Conservation (phyloP, 1,140 invertebrate species). For the Drosophila sulfurigaster region DNA sequence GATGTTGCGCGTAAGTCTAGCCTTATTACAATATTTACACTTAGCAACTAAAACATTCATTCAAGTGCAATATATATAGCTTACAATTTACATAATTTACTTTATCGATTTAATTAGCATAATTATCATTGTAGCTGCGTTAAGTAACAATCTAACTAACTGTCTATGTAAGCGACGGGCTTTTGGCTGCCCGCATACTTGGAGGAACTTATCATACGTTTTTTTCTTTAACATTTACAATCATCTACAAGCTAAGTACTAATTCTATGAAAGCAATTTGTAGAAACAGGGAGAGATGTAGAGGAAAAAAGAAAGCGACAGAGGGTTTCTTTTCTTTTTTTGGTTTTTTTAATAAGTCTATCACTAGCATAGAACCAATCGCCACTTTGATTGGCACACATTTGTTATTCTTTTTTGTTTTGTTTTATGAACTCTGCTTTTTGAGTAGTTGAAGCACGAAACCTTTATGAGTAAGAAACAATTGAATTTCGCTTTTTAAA, state of each 20-base stretch:
- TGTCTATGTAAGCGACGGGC: conserved; percentile 41
- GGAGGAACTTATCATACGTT: conserved; percentile 81
- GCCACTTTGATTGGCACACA: conserved; percentile 18
- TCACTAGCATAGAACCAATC: conserved; percentile 73
- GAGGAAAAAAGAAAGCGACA: not conserved
- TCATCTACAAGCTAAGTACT: conserved; percentile 51
- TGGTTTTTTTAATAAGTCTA: conserved; percentile 59
- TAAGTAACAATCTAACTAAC: conserved; percentile 19
- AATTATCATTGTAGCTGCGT: conserved; percentile 21
- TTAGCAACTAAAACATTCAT: conserved; percentile 22
- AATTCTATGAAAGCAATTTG: conserved; percentile 48
- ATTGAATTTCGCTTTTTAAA: conserved; percentile 28
- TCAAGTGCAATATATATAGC: conserved; percentile 10
- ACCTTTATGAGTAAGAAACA: conserved; percentile 51
- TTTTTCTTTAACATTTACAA: conserved; percentile 68
- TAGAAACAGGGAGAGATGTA: not conserved
- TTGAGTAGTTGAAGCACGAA: conserved; percentile 54
- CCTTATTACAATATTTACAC: conserved; percentile 45
- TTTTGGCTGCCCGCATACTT: conserved; percentile 62
- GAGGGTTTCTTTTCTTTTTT: not conserved
- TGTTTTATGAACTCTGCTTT: conserved; percentile 22
- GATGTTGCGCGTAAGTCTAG: conserved; percentile 13
- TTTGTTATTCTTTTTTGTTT: conserved; percentile 13
- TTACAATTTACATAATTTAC: conserved; percentile 1
- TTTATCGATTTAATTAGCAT: not conserved